Percentiles rank a stretch among this genome's conserved stretches.
Conservation (phyloP, 2,888 invertebrate species). For the Villa cingulata region DNA sequence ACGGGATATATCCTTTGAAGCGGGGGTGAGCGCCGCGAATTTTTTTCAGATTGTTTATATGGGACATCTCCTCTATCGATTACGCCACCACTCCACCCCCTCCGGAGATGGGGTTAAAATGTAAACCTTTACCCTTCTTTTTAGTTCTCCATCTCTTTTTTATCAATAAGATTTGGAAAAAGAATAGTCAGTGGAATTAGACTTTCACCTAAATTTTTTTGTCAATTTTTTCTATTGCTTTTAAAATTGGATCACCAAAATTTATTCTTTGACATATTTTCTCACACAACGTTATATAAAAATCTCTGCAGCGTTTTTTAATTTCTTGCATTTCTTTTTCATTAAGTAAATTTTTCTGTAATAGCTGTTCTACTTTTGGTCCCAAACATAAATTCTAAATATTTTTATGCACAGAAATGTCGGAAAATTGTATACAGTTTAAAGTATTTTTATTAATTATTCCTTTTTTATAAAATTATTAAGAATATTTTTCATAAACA, state of each 20-base stretch:
- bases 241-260: neutral
- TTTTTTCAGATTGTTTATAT: too few relatives aligned
- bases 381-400: conserved; percentile 5
- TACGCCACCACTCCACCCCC: too few relatives aligned
- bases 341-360: neutral
- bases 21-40: too few relatives aligned
- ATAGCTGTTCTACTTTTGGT: conserved; percentile 5
- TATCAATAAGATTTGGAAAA: neutral
- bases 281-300: neutral
- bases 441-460: neutral
- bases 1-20: too few relatives aligned
- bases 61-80: too few relatives aligned
- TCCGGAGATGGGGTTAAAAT: too few relatives aligned
- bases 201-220: neutral
- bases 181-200: neutral
- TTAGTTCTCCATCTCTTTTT: neutral
- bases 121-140: too few relatives aligned
- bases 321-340: conserved; percentile 1
- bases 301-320: neutral
- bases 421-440: neutral
- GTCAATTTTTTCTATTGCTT: neutral
- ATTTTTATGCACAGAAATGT: neutral
- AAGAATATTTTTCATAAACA: conserved; percentile 3
- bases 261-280: neutral
- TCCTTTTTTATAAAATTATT: conserved; percentile 5